These are phyloP conservation scores for Orchesella cincta DNA, from an alignment of 1,140 invertebrate genomes.

Conservation along the genomic window DNA sequence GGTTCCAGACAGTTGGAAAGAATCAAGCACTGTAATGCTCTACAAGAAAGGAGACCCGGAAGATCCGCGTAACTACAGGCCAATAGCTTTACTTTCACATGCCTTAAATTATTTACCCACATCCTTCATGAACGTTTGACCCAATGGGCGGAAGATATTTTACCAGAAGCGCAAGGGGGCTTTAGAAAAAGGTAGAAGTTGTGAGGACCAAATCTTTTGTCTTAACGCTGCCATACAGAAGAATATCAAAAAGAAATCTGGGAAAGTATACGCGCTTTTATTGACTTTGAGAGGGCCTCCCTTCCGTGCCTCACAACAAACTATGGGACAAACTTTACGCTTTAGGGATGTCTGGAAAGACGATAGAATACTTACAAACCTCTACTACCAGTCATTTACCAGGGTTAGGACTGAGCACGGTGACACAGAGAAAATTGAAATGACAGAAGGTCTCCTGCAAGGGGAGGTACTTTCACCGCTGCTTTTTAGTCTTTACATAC, in stretches of 20 bases:
- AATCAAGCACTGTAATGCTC: constrained; percentile 27
- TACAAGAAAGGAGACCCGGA: constrained; percentile 48
- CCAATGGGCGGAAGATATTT: constrained; percentile 43
- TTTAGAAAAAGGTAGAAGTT: constrained; percentile 48
- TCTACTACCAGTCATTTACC: constrained; percentile 39
- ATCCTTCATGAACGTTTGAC: constrained; percentile 50
- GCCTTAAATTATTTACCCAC: constrained; percentile 47
- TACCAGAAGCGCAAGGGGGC: constrained; percentile 50
- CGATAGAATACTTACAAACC: constrained; percentile 42
- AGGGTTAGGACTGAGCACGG: constrained; percentile 28
- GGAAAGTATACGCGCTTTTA: constrained; percentile 45
- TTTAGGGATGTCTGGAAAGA: constrained; percentile 49
- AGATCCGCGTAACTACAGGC: constrained; percentile 50
- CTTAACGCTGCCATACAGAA: constrained; percentile 44
- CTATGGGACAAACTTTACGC: constrained; percentile 47
- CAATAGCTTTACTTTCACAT: constrained; percentile 48
- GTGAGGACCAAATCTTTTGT: constrained; percentile 50
- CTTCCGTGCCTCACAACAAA: constrained; percentile 44
- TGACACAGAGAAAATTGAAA: background rate
- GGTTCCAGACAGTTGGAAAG: constrained; percentile 16
- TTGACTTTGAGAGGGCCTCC: constrained; percentile 51
- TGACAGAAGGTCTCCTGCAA: constrained; percentile 49
- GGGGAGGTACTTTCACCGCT: constrained; percentile 47
- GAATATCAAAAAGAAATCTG: constrained; percentile 24
- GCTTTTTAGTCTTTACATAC: constrained; percentile 11